Evolutionary conservation across 2,888 invertebrate species (phyloP).

Genomic region (Rhingia rostrata): DNA sequence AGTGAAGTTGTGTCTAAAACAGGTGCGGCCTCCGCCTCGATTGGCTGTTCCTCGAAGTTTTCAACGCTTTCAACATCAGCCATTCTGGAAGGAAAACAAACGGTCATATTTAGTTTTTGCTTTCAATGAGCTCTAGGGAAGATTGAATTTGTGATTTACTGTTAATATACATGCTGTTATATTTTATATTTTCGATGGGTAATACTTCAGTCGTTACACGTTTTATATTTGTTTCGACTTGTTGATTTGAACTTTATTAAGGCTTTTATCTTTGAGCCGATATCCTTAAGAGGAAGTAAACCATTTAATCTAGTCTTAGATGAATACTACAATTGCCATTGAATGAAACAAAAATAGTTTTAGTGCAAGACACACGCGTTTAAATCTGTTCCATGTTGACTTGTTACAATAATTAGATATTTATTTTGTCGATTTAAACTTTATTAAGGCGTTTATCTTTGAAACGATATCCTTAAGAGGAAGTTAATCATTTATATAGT

Average conservation of each 20-base stretch:
- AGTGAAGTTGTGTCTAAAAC: constrained; percentile 79
- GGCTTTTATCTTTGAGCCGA: constrained; percentile 77
- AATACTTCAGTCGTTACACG: too few relatives aligned
- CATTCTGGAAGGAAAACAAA: constrained; percentile 78
- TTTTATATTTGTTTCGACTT: constrained; percentile 13
- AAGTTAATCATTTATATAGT: constrained; percentile 76
- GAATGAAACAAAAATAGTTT: constrained; percentile 45
- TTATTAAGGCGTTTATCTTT: constrained; percentile 76
- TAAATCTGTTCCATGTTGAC: background rate
- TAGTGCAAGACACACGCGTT: background rate
- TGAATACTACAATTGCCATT: constrained; percentile 77
- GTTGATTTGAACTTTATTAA: constrained; percentile 78
- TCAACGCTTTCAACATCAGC: constrained; percentile 82
- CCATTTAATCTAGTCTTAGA: constrained; percentile 77
- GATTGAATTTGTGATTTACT: too few relatives aligned
- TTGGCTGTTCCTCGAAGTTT: constrained; percentile 81
- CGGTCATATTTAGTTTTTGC: background rate
- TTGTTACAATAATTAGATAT: background rate
- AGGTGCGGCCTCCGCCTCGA: constrained; percentile 80
- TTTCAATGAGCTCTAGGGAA: background rate
- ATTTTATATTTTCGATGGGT: too few relatives aligned
- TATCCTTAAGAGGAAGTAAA: constrained; percentile 78
- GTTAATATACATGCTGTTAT: too few relatives aligned
- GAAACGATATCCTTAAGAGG: constrained; percentile 79
- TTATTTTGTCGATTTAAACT: background rate